Evolutionary conservation across 2,797 vertebrate genomes (phyloP), one percentile per base, ranked within the genome.

Genomic region (Sphenopsis melanotis): DNA sequence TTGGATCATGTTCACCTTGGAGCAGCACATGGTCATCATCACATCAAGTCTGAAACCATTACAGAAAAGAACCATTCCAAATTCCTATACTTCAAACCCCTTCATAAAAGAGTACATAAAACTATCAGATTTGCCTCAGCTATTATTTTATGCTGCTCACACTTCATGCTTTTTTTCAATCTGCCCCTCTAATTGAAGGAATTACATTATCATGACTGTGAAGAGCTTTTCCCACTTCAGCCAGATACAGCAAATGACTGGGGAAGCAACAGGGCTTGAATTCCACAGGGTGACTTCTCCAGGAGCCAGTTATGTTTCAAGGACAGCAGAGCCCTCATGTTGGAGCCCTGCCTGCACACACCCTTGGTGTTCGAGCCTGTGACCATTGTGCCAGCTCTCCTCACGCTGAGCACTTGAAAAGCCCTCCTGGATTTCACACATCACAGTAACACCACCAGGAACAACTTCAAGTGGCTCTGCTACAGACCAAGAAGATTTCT

Each of bases 321-420:
- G 10, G 44, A 36, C 1, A 59, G 41, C 42, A 74, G 9, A 72
- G 26, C 2, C 8, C 32, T 69, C 1, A 0, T 3, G 4, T 2
- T 12, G 17, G 50, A 86, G 61, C 52, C 11, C 29, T 18, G 61
- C 57, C 39, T 24, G 13, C 11, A 18, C 15, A 21, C 18, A 26
- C 8, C 18, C 17, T 63, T 42, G 21, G 36, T 11, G 32, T n/a
- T 85, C 27, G 39, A 89, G 24, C 27, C 72, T 39, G 46, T 29
- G 39, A 30, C 27, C 42, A 13, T 10, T 23, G n/a, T 21, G 53
- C 26, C 86, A 59, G 27, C 56, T 77, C 37, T 82, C 32, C 66
- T 89, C 42, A 30, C 0, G 19, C 5, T 0, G 11, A 55, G 41
- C 9, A 34, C 37, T 49, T 68, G n/a, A 87, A 53, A 90, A 78